A percentile compares a stretch with the other conserved stretches of the same genome.
Conservation (phyloP, 2,113 vertebrate species). For the Agapornis roseicollis region DNA sequence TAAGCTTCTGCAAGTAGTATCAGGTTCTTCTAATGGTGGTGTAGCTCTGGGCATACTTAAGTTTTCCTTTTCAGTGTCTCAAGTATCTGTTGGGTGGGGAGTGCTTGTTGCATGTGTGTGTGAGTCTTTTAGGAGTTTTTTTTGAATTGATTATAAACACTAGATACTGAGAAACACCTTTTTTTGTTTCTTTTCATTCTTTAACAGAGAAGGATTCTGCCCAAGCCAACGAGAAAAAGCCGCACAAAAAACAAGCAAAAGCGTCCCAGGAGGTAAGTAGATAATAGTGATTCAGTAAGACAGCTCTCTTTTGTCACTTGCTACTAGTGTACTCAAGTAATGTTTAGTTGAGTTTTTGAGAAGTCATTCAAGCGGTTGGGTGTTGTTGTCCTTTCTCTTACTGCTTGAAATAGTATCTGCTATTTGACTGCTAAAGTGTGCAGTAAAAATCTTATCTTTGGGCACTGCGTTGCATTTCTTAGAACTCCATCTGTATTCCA, state of each 20-base stretch:
- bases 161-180: neutral
- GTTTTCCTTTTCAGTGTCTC: neutral
- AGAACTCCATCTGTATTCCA: neutral
- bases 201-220: slow-evolving; percentile 93
- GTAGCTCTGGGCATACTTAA: neutral
- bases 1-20: neutral
- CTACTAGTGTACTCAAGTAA: neutral
- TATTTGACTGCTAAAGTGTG: neutral
- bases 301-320: neutral
- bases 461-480: neutral
- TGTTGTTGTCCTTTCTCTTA: neutral
- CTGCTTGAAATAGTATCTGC: neutral
- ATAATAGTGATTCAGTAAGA: neutral
- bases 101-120: neutral
- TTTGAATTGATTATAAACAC: neutral
- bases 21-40: neutral
- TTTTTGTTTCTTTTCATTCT: neutral
- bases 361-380: neutral
- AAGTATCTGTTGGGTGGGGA: neutral
- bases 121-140: neutral
- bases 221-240: slow-evolving; percentile 97
- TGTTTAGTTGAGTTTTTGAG: neutral
- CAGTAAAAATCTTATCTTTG: neutral
- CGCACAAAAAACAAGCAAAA: slow-evolving; percentile 98
- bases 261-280: slow-evolving; percentile 90